A percentile compares a stretch with the other conserved stretches of the same genome.
These are phyloP conservation scores for Trimorus sp. DNA, from an alignment of 2,888 invertebrate species.

Conservation along the genomic window DNA sequence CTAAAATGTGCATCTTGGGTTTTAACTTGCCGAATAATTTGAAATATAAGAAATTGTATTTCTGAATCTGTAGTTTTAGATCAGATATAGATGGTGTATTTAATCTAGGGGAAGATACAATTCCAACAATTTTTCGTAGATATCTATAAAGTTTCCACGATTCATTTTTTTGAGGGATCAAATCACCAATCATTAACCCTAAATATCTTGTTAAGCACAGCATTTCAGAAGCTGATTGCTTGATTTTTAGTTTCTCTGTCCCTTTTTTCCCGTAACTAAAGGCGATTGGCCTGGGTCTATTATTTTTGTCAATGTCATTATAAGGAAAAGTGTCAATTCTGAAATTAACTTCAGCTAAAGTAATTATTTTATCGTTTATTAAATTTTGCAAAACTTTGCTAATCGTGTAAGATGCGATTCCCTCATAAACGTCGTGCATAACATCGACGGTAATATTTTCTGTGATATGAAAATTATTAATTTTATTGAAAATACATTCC, in stretches of 20 bases:
- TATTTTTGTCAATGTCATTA: not conserved
- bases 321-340: not conserved
- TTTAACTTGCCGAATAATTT: constrained; percentile 48
- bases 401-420: not conserved
- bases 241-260: constrained; percentile 1
- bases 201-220: not conserved
- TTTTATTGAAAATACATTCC: not conserved
- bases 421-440: not conserved
- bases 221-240: constrained; percentile 5
- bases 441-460: not conserved
- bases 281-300: too few relatives aligned
- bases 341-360: not conserved
- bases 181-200: constrained; percentile 9
- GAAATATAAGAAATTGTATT: constrained; percentile 40
- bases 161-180: not conserved
- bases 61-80: constrained; percentile 14
- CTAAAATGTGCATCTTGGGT: constrained; percentile 44
- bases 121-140: constrained; percentile 32
- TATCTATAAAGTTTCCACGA: constrained; percentile 1
- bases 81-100: constrained; percentile 29
- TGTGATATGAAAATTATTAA: not conserved
- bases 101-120: constrained; percentile 41
- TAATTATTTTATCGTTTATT: not conserved
- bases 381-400: not conserved
- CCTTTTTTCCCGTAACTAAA: not conserved